These are phyloP conservation scores for Buceros bicornis DNA, from an alignment of 2,797 vertebrate species.

Conservation along the genomic window DNA sequence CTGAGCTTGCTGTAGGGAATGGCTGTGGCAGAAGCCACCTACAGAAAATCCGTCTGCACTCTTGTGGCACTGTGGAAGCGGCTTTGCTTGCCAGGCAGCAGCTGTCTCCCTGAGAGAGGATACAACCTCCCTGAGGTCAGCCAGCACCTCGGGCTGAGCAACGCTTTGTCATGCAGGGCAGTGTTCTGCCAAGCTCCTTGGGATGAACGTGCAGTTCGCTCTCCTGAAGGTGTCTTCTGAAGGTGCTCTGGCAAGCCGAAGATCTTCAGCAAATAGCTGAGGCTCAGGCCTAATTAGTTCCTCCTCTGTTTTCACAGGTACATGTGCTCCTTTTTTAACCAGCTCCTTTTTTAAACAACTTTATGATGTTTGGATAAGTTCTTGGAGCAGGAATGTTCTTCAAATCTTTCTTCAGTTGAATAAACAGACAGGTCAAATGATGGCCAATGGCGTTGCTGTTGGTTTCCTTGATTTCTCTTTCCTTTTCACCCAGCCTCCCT, in stretches of 20 bases:
- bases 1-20: neutral
- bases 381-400: neutral
- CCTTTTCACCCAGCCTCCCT: neutral
- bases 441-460: neutral
- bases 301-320: neutral
- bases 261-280: neutral
- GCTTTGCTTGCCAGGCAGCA: neutral
- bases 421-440: neutral
- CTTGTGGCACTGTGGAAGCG: neutral
- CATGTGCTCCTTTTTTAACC: neutral
- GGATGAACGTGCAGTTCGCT: neutral
- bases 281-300: neutral
- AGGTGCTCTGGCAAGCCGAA: neutral
- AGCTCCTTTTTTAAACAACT: neutral
- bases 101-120: neutral
- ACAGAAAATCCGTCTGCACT: neutral
- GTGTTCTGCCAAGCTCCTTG: fast-evolving
- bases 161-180: neutral
- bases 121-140: neutral
- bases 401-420: neutral
- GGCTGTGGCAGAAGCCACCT: neutral
- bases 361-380: neutral
- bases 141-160: fast-evolving
- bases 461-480: neutral
- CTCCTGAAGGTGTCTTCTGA: neutral